Conservation (phyloP, 2,888 invertebrate genomes). For the Pyralis farinalis region DNA sequence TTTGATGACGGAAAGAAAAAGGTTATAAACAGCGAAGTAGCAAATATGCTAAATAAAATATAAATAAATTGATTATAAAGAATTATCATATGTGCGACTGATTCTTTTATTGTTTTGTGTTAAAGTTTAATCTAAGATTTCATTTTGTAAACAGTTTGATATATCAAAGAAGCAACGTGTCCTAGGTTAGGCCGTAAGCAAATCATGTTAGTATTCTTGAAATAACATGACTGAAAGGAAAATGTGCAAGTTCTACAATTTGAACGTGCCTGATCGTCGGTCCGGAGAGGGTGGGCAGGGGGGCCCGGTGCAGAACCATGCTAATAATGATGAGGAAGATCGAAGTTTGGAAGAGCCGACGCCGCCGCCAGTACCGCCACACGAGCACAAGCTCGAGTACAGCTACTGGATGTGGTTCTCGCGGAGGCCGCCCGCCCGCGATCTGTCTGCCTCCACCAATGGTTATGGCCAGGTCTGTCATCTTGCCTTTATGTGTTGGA, state of each 20-base stretch:
- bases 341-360: slow-evolving; percentile 53
- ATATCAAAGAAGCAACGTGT: slow-evolving; percentile 66
- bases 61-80: slow-evolving; percentile 41
- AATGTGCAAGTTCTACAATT: slow-evolving; percentile 81
- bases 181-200: slow-evolving; percentile 77
- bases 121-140: slow-evolving; percentile 36
- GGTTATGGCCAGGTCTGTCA: slow-evolving; percentile 70
- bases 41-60: slow-evolving; percentile 66
- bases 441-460: slow-evolving; percentile 62
- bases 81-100: slow-evolving; percentile 37
- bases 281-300: slow-evolving; percentile 59
- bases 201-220: slow-evolving; percentile 75
- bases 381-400: slow-evolving; percentile 96
- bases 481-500: neutral
- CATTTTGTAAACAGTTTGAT: slow-evolving; percentile 46
- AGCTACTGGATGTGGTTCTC: slow-evolving; percentile 96
- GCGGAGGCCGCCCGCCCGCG: slow-evolving; percentile 75
- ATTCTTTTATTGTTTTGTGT: slow-evolving; percentile 41
- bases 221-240: slow-evolving; percentile 79
- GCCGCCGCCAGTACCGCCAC: slow-evolving; percentile 83
- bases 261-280: slow-evolving; percentile 77
- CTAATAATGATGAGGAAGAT: slow-evolving; percentile 60
- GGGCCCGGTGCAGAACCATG: slow-evolving; percentile 53
- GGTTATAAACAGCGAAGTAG: slow-evolving; percentile 75
- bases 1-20: slow-evolving; percentile 80